Conservation (phyloP, 1,140 invertebrate genomes). For the Ceratina japonica region DNA sequence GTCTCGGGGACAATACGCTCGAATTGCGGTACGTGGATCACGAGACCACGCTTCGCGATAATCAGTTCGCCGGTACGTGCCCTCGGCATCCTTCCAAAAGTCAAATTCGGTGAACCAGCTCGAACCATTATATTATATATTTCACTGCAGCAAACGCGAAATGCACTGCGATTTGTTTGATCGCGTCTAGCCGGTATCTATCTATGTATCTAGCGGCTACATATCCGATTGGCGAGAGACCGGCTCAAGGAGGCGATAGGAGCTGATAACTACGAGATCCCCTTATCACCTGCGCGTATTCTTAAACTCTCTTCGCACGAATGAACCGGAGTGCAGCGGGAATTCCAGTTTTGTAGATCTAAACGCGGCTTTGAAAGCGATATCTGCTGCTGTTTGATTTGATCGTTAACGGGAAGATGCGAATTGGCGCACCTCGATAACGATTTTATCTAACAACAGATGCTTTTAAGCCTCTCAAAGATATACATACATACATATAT, state of each 20-base stretch:
- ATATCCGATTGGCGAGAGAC: neutral
- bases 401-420: constrained; percentile 15
- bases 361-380: neutral
- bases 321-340: neutral
- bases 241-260: neutral
- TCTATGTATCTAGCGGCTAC: neutral
- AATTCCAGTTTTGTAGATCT: constrained; percentile 5
- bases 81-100: constrained; percentile 46
- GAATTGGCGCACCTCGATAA: neutral
- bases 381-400: constrained; percentile 17
- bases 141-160: neutral
- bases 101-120: constrained; percentile 21
- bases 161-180: neutral
- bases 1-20: constrained; percentile 64
- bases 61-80: constrained; percentile 44
- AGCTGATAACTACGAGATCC: neutral
- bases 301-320: neutral
- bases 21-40: constrained; percentile 66
- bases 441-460: neutral
- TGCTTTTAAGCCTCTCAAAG: neutral
- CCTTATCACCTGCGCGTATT: neutral
- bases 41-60: constrained; percentile 57
- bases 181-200: neutral
- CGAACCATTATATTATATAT: too few relatives aligned
- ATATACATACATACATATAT: too few relatives aligned